These are phyloP conservation scores for Leptobrachium ailaonicum DNA, from an alignment of 2,113 vertebrate species.

Conservation along the genomic window DNA sequence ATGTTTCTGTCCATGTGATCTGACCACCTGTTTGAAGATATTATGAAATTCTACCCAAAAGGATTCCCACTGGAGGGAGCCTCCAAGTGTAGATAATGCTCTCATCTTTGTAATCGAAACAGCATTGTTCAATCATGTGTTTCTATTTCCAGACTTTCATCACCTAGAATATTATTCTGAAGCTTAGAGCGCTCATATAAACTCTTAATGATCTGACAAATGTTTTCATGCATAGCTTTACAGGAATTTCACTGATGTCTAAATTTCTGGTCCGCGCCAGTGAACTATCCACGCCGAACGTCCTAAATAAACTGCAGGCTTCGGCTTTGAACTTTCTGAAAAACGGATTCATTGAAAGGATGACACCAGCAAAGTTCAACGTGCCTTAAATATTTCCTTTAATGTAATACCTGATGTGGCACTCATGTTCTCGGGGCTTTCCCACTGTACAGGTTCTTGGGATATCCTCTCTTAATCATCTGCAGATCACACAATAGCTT, in stretches of 20 bases:
- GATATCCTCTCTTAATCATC: no score
- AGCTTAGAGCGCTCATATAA: conserved; percentile 8
- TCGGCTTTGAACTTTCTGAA: background rate
- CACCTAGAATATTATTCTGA: background rate
- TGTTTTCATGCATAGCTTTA: conserved; percentile 2
- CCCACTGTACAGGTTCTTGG: no score
- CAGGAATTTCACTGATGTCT: conserved; percentile 7
- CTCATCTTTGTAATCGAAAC: conserved; percentile 1
- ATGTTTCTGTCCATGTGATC: conserved; percentile 23
- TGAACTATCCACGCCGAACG: background rate
- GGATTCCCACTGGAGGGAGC: conserved; percentile 6
- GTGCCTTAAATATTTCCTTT: no score
- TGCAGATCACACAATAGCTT: no score
- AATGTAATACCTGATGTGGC: no score
- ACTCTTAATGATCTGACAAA: conserved; percentile 14
- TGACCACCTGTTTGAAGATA: conserved; percentile 22
- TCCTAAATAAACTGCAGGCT: background rate
- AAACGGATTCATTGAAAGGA: no score
- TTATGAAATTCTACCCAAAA: conserved; percentile 25
- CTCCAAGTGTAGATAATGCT: background rate
- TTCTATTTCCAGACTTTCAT: conserved; percentile 17
- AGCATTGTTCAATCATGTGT: conserved; percentile 29
- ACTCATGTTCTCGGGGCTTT: no score
- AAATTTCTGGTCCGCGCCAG: background rate
- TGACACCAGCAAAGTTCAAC: no score